These are phyloP conservation scores for Hydrolagus colliei DNA, from an alignment of 2,797 vertebrate genomes.

Conservation along the genomic window DNA sequence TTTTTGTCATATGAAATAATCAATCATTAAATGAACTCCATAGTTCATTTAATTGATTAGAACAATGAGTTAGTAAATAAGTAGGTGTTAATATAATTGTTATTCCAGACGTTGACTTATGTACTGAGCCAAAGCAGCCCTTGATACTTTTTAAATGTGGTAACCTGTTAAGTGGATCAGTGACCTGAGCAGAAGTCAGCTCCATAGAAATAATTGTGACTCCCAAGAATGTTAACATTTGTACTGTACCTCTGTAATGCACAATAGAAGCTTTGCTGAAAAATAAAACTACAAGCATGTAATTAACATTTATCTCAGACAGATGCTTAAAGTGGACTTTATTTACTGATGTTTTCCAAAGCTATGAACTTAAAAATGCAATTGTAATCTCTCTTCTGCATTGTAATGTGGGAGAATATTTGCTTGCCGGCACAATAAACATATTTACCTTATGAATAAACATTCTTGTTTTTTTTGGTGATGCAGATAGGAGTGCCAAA, in stretches of 20 bases:
- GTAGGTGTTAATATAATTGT: neutral
- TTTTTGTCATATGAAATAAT: slow-evolving; percentile 19
- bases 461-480: no score
- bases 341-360: neutral
- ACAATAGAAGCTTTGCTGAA: neutral
- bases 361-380: neutral
- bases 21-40: no score
- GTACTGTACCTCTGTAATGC: neutral
- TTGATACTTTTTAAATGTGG: no score
- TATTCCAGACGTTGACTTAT: neutral
- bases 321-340: neutral
- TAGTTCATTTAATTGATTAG: no score
- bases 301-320: neutral
- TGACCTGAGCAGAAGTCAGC: neutral
- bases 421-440: neutral
- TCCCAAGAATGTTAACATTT: neutral
- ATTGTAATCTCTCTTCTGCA: neutral
- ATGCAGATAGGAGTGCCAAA: no score
- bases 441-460: no score
- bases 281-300: neutral
- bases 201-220: neutral
- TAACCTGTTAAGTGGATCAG: neutral
- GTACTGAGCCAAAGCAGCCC: no score
- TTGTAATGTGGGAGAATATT: neutral
- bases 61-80: no score